Evolutionary conservation across 2,797 vertebrate species (phyloP), one percentile per base, ranked within the genome.

Genomic region (Platyrinchus mystaceus): DNA sequence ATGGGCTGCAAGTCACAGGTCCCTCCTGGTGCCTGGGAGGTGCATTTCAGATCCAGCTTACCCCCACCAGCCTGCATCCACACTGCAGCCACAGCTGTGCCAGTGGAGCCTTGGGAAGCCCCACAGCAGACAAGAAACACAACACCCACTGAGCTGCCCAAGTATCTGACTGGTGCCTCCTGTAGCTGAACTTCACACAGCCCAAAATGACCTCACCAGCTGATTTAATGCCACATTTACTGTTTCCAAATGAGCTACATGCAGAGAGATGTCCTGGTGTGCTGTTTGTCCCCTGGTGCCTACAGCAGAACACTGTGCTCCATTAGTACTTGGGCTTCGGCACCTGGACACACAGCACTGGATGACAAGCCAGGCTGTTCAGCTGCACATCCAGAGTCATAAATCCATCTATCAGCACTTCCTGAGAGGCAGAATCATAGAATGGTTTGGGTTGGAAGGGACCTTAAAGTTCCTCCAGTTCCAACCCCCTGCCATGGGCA

Each of bases 111-210:
- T 5, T 18, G 41, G 41, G 22, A 64, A 64, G 62, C 15, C 15
- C 22, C 30, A 44, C 19, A 36, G 37, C 27, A 41, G 58, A 37
- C 58, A 62, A 15, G 20, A 32, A n/a, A 44, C 62, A 63, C 22
- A 24, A 22, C 41, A n/a, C 21, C 9, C 0, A 0, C 47, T 7
- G 1, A 18, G 20, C 0, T 4, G 34, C 64, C 18, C 11, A 6
- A 8, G 36, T 20, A 24, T 47, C n/a, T 16, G 15, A 30, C 34
- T 7, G 9, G 21, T 10, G 27, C 17, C 59, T 36, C 64, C 52
- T 12, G 15, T 3, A 69, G 52, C 36, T 43, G 26, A 41, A 28
- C 26, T n/a, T 26, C 1, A 12, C 1, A 2, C 21, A 59, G 36
- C 68, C 24, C 10, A 11, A 55, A 37, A 41, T 14, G 37, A 27